Evolutionary conservation across 2,113 vertebrate genomes (phyloP).

Genomic region (Aplodontia rufa): DNA sequence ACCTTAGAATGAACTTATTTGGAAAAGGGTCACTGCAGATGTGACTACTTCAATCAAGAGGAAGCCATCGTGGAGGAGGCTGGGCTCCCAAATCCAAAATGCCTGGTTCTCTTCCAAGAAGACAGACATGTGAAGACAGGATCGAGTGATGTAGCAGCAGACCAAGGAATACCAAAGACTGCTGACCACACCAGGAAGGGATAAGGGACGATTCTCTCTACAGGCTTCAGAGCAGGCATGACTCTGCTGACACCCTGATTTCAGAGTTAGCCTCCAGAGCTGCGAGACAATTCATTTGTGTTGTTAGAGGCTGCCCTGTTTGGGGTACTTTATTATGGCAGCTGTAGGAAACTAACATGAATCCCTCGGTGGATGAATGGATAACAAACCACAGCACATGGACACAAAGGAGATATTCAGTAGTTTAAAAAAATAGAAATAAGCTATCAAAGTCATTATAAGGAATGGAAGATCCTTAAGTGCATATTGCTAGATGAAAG

Average conservation of each 20-base stretch:
- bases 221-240: neutral
- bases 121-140: neutral
- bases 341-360: neutral
- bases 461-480: neutral
- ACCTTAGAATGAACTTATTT: neutral
- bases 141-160: neutral
- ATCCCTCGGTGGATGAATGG: neutral
- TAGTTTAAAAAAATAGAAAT: neutral
- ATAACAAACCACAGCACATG: neutral
- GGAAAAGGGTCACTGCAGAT: neutral
- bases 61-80: neutral
- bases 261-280: neutral
- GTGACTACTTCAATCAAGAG: neutral
- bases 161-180: neutral
- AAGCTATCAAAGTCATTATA: too few species aligned
- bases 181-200: neutral
- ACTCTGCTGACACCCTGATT: neutral
- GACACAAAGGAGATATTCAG: neutral
- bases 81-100: neutral
- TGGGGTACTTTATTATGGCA: neutral
- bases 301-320: neutral
- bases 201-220: neutral
- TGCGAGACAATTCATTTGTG: rapidly evolving
- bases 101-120: neutral
- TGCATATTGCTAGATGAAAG: neutral